Evolutionary conservation across 1,140 invertebrate genomes (phyloP).

Genomic region (Monomorium pharaonis): DNA sequence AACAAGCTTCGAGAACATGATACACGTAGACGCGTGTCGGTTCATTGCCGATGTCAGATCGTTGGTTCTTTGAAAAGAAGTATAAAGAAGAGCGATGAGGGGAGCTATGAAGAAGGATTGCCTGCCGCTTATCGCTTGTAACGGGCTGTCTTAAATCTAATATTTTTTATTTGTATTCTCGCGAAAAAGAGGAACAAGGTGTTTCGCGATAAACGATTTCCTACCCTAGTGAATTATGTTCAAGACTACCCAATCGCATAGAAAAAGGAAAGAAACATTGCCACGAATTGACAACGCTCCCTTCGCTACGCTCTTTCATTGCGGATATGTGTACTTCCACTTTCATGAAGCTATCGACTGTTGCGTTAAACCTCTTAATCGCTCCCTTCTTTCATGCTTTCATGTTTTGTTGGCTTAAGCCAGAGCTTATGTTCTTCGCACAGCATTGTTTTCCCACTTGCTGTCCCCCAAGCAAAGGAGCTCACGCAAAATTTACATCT

Average conservation of each 20-base stretch:
- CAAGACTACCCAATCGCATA: not conserved
- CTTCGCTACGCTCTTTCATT: not conserved
- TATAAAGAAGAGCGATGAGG: conserved; percentile 53
- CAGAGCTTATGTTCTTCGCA: conserved; percentile 52
- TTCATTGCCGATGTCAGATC: conserved; percentile 50
- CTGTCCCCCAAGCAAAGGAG: conserved; percentile 25
- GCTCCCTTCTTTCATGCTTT: conserved; percentile 60
- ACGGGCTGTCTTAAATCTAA: conserved; percentile 50
- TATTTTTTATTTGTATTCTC: conserved; percentile 31
- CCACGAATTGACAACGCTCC: not conserved
- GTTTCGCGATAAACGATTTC: not conserved
- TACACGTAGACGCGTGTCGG: conserved; percentile 31
- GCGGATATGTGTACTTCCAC: conserved; percentile 12
- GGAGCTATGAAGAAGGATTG: conserved; percentile 45
- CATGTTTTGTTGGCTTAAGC: conserved; percentile 69
- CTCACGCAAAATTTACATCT: conserved; percentile 55
- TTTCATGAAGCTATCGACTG: conserved; percentile 43
- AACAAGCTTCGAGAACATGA: conserved; percentile 2
- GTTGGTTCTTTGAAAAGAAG: conserved; percentile 28
- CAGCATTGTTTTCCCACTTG: conserved; percentile 60
- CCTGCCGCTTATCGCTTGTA: conserved; percentile 51
- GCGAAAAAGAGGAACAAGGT: not conserved
- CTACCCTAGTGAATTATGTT: not conserved
- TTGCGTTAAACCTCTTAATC: conserved; percentile 72
- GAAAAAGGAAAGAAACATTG: not conserved